These are phyloP conservation scores for Phyllotreta cruciferae DNA, from an alignment of 2,888 invertebrate genomes.

Conservation along the genomic window DNA sequence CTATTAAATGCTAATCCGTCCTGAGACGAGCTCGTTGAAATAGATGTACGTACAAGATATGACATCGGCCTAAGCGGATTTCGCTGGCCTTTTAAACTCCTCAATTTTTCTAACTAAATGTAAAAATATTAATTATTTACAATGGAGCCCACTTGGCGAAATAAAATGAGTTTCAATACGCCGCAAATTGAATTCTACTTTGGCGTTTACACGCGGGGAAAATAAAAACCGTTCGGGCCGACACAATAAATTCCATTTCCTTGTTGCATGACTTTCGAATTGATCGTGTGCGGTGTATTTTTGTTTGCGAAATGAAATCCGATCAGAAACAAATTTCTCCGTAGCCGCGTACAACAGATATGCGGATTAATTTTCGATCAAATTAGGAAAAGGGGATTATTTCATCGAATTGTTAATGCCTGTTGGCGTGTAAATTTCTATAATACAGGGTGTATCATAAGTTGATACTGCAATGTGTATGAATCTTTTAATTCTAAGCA, in stretches of 20 bases:
- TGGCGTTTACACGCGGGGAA: conserved; percentile 18
- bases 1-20: conserved; percentile 23
- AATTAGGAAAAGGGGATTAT: not conserved
- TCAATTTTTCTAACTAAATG: too few species aligned
- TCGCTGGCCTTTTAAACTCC: too few species aligned
- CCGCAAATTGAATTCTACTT: too few species aligned
- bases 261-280: conserved; percentile 15
- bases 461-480: too few species aligned
- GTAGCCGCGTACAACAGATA: not conserved
- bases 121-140: too few species aligned
- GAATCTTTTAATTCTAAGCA: too few species aligned
- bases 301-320: conserved; percentile 15
- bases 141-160: too few species aligned
- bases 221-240: conserved; percentile 9
- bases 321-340: conserved; percentile 19
- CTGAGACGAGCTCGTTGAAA: not conserved
- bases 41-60: too few species aligned
- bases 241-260: conserved; percentile 7
- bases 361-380: conserved; percentile 8
- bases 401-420: not conserved
- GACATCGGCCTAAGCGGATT: too few species aligned
- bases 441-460: too few species aligned
- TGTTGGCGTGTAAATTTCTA: too few species aligned
- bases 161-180: too few species aligned
- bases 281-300: conserved; percentile 19